Evolutionary conservation across 2,797 vertebrate genomes (phyloP), one percentile per base, ranked within the genome.

Genomic region (Steatocranus sp.): DNA sequence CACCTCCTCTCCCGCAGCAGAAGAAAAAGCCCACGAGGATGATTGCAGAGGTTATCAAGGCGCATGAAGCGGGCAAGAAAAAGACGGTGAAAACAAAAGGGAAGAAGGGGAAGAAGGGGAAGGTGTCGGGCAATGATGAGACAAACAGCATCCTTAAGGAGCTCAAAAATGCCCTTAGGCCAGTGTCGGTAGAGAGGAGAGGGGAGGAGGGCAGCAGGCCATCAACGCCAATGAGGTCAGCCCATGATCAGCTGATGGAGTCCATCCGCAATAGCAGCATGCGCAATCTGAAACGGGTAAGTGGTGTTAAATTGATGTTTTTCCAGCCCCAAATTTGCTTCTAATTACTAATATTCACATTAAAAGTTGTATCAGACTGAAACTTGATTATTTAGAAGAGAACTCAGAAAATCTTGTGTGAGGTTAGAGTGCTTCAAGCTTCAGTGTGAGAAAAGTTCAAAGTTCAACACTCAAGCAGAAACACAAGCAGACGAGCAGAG

Each of bases 181-280:
- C 98, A 0, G 94, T 98, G 89, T 94, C 94, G 0, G 75, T 4
- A 32, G 97, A 98, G 36, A 96, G 94, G 92, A 96, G 96, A 90
- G 90, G 86, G 61, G 97, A 98, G 75, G 97, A 98, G 41, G 88
- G 87, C 58, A 98, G 97, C 85, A 96, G 94, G 87, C 98, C 98
- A 0, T 96, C 97, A 66, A 99, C 98, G 1, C 99, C 98, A 1
- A 95, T 97, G 89, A 96, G 97, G 79, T 98, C 98, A 1, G 95
- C 96, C 54, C 99, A 98, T 5, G 97, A 98, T 83, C 97, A 97
- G 87, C 97, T 99, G 74, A 99, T 99, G 99, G 97, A 98, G 66
- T 96, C 98, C 23, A 99, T 99, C 88, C 96, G 97, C 36, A 91
- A 68, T 76, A 98, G 98, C 95, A 98, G 93, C 92, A 66, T 97